Conservation (phyloP, 1,140 invertebrate species). For the Drosophila bipectinata region DNA sequence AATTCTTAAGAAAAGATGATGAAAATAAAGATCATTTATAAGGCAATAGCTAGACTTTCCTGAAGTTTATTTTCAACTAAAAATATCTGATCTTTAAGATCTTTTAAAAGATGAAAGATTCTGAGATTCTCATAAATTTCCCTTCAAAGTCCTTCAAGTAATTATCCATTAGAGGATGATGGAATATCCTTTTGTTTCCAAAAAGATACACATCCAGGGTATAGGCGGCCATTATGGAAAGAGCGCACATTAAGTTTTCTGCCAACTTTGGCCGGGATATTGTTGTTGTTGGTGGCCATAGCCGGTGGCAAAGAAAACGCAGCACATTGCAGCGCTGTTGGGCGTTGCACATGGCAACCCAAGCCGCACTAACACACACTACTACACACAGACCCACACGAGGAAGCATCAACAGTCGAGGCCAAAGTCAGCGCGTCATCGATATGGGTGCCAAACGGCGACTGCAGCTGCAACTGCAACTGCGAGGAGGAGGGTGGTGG, state of each 20-base stretch:
- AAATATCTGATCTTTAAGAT: too few species aligned
- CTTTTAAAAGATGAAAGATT: too few species aligned
- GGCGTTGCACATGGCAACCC: constrained; percentile 21
- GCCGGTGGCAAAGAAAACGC: constrained; percentile 67
- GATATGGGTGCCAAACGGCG: constrained; percentile 60
- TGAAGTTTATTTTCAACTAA: too few species aligned
- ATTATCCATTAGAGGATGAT: background rate
- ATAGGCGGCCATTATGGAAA: constrained; percentile 39
- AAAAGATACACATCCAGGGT: constrained; percentile 1
- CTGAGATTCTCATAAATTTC: too few species aligned
- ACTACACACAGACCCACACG: too few species aligned
- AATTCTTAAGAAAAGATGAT: too few species aligned
- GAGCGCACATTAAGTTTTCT: constrained; percentile 71
- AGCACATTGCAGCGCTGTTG: constrained; percentile 13
- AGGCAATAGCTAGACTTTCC: too few species aligned
- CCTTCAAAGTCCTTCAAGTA: constrained; percentile 1
- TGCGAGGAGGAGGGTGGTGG: background rate
- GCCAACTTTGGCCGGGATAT: constrained; percentile 59
- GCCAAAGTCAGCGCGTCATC: constrained; percentile 78
- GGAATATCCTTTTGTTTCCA: background rate
- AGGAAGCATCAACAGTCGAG: constrained; percentile 63
- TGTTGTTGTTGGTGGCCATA: constrained; percentile 47
- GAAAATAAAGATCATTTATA: too few species aligned
- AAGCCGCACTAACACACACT: constrained; percentile 13
- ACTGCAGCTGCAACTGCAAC: constrained; percentile 40